Base-by-base conservation (phyloP, 2,888 invertebrate genomes). In the Autographa gamma region DNA sequence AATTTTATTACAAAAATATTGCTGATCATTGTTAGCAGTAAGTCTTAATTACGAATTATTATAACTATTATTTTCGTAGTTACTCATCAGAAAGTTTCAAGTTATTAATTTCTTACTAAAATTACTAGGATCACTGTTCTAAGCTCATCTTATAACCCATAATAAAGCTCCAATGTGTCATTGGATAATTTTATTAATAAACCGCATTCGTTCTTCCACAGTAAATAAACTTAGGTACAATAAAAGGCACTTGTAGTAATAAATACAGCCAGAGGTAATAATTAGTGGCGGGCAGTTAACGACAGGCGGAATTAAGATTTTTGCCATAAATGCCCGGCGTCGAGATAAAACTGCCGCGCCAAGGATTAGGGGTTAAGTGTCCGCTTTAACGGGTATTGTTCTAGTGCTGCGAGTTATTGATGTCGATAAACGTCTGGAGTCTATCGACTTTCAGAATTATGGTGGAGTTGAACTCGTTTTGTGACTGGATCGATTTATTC, bases 311-410 rank as follows among this genome's bases (percentile, higher is more conserved):
- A 95, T 95, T 95, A 95, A 95, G 95, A 95, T 95, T 95, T 95
- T 95, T 94, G 93, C 95, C 91, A 93, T 95, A 95, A 95, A 95
- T 92, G 94, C 93, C 85, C 90, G 88, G 72, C 81, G 76, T 81
- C 74, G 86, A 91, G 91, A 92, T 92, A 91, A 92, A 94, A 94
- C 92, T 94, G 93, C 93, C 91, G 87, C 86, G 85, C 86, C 86
- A 85, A 91, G 95, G 94, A 95, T 95, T 95, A 94, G 95, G 94
- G 95, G 95, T 95, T 95, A 95, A 95, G 95, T 95, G 94, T 93
- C 92, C 93, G 94, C 92, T 90, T 92, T 94, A 93, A 95, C 93
- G 92, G 93, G 91, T 92, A 91, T 90, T 90, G 91, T 88, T 83
- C 70, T 90, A 93, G 92, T 84, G 89, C 66, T 81, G 90, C 64